Evolutionary conservation across 2,797 vertebrate genomes (phyloP).

Genomic region (Chaenodraco wilsoni): DNA sequence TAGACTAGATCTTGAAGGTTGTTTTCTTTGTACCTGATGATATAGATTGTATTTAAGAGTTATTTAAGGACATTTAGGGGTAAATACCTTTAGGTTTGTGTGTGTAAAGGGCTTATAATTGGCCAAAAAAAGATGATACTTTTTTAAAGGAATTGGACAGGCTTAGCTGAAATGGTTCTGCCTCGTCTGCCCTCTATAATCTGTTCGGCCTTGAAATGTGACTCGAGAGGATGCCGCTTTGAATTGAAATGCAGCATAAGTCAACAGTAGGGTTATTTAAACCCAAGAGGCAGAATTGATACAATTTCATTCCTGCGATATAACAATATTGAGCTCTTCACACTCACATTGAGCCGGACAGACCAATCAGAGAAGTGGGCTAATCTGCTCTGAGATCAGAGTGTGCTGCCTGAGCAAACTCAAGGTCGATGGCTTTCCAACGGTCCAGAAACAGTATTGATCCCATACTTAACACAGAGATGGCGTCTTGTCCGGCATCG

Average conservation of each 20-base stretch:
- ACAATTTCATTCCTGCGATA: constrained; percentile 21
- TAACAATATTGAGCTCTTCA: constrained; percentile 27
- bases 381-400: constrained; percentile 50
- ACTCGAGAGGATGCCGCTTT: not conserved
- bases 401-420: constrained; percentile 19
- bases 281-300: constrained; percentile 9
- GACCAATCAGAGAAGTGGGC: constrained; percentile 35
- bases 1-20: not conserved
- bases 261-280: not conserved
- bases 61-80: not conserved
- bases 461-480: constrained; percentile 70
- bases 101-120: not conserved
- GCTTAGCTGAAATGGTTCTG: not conserved
- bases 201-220: not conserved
- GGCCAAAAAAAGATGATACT: not conserved
- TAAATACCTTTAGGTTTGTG: not conserved
- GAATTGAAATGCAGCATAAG: not conserved
- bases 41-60: not conserved
- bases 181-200: not conserved
- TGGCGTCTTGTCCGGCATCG: constrained; percentile 53
- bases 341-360: constrained; percentile 1
- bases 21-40: not conserved
- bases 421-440: constrained; percentile 59
- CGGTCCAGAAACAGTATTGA: constrained; percentile 56
- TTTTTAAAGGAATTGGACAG: not conserved